These are phyloP conservation scores for Lordiphosa fenestrarum DNA, from an alignment of 2,888 invertebrate genomes.

Conservation along the genomic window DNA sequence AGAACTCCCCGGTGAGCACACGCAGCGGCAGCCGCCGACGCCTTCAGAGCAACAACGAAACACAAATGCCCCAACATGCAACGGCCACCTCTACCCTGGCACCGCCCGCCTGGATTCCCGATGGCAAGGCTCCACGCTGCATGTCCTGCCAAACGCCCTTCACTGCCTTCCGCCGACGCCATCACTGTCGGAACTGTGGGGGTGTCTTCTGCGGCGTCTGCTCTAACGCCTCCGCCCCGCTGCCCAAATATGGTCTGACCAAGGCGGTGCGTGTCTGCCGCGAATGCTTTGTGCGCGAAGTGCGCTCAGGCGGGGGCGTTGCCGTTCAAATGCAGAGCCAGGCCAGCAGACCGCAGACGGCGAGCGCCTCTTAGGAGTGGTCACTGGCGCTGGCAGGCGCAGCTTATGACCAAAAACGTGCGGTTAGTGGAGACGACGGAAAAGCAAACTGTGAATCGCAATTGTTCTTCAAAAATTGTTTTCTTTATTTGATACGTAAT, in stretches of 20 bases:
- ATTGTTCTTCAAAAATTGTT: conserved; percentile 52
- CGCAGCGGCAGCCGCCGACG: conserved; percentile 61
- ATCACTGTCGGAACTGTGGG: conserved; percentile 98
- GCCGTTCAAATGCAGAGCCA: conserved; percentile 18
- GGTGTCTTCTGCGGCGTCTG: conserved; percentile 96
- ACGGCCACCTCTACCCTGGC: conserved; percentile 63
- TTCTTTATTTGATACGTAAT: conserved; percentile 46
- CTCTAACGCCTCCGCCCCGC: conserved; percentile 94
- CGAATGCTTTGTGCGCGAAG: conserved; percentile 77
- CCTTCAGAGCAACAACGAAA: conserved; percentile 38
- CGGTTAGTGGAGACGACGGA: conserved; percentile 17
- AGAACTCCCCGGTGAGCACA: conserved; percentile 77
- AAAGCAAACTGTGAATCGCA: conserved; percentile 72
- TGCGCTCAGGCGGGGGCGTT: conserved; percentile 32
- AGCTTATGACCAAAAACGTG: conserved; percentile 37
- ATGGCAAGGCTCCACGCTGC: conserved; percentile 93
- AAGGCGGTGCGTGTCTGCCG: conserved; percentile 96
- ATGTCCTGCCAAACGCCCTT: conserved; percentile 96
- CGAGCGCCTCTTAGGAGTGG: conserved; percentile 70
- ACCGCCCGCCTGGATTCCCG: conserved; percentile 97
- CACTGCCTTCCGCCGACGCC: conserved; percentile 95
- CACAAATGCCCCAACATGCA: conserved; percentile 35
- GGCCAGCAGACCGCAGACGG: conserved; percentile 48
- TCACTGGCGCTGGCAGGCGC: conserved; percentile 52
- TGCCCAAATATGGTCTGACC: conserved; percentile 94